phyloP scores from a whole-genome alignment of 2,888 invertebrate species.

The Euplexia lucipara region DNA sequence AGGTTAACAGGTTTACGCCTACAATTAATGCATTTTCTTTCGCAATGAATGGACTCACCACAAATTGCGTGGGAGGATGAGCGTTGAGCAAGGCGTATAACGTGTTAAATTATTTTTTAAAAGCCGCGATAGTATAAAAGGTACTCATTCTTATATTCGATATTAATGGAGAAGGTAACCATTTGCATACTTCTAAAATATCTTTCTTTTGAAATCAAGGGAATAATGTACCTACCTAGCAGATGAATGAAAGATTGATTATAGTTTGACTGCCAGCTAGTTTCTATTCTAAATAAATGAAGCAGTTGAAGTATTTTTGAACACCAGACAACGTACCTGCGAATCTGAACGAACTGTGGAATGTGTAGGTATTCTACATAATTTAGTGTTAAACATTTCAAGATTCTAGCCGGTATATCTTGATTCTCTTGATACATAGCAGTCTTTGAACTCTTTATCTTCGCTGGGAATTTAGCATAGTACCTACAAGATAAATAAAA shows the following conservation, averaged over 20 bases:
- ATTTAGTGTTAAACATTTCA: conserved; percentile 54
- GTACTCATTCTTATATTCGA: conserved; percentile 1
- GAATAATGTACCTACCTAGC: conserved; percentile 15
- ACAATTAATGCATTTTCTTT: conserved; percentile 29
- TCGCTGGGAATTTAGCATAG: conserved; percentile 5
- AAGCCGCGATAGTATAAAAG: not conserved
- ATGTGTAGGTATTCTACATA: conserved; percentile 54
- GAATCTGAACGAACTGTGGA: conserved; percentile 34
- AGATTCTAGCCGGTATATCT: conserved; percentile 30
- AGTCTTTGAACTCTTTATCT: conserved; percentile 59
- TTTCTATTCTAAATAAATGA: conserved; percentile 51
- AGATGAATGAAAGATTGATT: conserved; percentile 42
- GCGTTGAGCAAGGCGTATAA: conserved; percentile 11
- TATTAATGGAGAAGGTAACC: not conserved
- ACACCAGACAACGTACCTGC: conserved; percentile 39
- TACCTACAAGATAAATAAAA: conserved; percentile 24
- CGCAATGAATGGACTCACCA: conserved; percentile 13
- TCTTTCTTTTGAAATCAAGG: conserved; percentile 15
- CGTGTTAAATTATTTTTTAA: conserved; percentile 12
- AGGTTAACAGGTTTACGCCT: conserved; percentile 4
- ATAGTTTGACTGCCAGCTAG: conserved; percentile 11
- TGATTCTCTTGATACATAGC: conserved; percentile 39
- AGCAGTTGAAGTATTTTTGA: conserved; percentile 51
- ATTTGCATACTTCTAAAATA: conserved; percentile 21
- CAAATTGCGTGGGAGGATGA: conserved; percentile 10